Evolutionary conservation across 1,140 invertebrate species (phyloP).

Genomic region (Drosophila equinoxialis): DNA sequence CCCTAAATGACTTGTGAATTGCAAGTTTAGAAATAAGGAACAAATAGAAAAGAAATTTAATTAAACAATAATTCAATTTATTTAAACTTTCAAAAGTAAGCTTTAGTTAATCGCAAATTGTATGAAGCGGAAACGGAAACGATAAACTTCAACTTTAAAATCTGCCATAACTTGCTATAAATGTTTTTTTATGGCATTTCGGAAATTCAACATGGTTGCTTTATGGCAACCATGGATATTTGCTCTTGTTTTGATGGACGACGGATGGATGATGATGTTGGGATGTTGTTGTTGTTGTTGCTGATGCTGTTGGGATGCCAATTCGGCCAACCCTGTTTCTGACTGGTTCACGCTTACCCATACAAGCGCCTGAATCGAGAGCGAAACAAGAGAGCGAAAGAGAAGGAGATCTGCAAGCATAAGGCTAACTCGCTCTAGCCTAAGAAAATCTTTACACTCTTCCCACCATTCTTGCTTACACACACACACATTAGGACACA

Average conservation of each 20-base stretch:
- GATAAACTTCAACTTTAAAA: too few relatives aligned
- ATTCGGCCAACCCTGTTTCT: slow-evolving; percentile 65
- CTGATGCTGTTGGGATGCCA: slow-evolving; percentile 28
- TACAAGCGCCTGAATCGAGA: neutral
- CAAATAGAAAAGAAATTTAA: too few relatives aligned
- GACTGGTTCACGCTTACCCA: slow-evolving; percentile 56
- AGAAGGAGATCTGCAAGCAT: slow-evolving; percentile 1
- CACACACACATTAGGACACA: too few relatives aligned
- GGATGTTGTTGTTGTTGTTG: slow-evolving; percentile 17
- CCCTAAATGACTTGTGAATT: too few relatives aligned
- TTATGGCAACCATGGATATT: slow-evolving; percentile 19
- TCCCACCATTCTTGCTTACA: slow-evolving; percentile 14
- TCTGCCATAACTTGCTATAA: slow-evolving; percentile 34
- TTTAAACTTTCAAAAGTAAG: too few relatives aligned
- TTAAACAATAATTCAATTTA: too few relatives aligned
- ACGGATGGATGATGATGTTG: slow-evolving; percentile 39
- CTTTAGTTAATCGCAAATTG: too few relatives aligned
- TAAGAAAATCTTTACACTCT: neutral
- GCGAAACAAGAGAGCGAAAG: slow-evolving; percentile 10
- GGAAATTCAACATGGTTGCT: slow-evolving; percentile 32
- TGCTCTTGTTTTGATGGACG: slow-evolving; percentile 34
- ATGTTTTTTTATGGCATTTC: slow-evolving; percentile 51
- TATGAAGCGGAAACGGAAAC: too few relatives aligned
- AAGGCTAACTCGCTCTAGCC: slow-evolving; percentile 41
- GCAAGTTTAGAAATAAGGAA: too few relatives aligned